These are phyloP conservation scores for Heliothis subflexa DNA, from an alignment of 1,140 invertebrate species.

Conservation along the genomic window DNA sequence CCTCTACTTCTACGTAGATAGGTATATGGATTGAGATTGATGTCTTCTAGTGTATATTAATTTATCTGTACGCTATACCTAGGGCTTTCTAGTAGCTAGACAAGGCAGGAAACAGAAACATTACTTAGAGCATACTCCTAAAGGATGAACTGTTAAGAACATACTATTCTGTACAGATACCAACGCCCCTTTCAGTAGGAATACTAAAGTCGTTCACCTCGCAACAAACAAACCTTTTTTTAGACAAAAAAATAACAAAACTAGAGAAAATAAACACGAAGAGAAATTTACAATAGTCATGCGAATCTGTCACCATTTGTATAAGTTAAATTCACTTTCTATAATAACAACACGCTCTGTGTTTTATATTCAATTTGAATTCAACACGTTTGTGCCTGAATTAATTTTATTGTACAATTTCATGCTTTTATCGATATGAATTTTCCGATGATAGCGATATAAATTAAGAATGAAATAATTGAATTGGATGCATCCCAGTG, in stretches of 20 bases:
- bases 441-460: not conserved
- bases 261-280: not conserved
- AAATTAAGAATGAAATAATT: not conserved
- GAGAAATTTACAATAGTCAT: conserved; percentile 5
- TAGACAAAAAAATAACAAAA: not conserved
- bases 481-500: not conserved
- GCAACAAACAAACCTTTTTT: not conserved
- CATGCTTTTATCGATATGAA: conserved; percentile 13
- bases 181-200: too few relatives aligned
- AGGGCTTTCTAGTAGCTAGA: too few relatives aligned
- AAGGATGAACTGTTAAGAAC: too few relatives aligned
- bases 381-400: conserved; percentile 18
- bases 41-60: too few relatives aligned
- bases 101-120: too few relatives aligned
- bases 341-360: not conserved
- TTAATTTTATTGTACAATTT: conserved; percentile 32
- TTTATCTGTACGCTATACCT: too few relatives aligned
- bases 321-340: conserved; percentile 34
- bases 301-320: conserved; percentile 22
- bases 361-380: conserved; percentile 33
- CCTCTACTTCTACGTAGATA: too few relatives aligned
- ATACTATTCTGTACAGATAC: too few relatives aligned
- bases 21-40: too few relatives aligned
- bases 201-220: too few relatives aligned
- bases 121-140: too few relatives aligned